Evolutionary conservation across 1,140 invertebrate species (phyloP).

Genomic region (roundworm (Caenorhabditis elegans)): WBcel235 BX284604.4:8233001-8233500

Average conservation of each 20-base stretch:
- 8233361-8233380: too few species aligned
- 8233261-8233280: too few species aligned
- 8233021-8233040: not conserved
- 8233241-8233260: too few species aligned
- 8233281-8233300: too few species aligned
- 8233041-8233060: not conserved
- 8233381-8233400: not conserved
- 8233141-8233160: not conserved
- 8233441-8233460: too few species aligned
- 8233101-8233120: conserved; percentile 15
- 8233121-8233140: not conserved
- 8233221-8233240: too few species aligned
- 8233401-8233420: conserved; percentile 5
- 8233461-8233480: not conserved
- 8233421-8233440: not conserved
- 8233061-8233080: not conserved
- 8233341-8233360: too few species aligned
- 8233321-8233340: too few species aligned
- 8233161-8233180: not conserved
- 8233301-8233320: too few species aligned
- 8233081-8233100: not conserved
- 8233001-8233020: not conserved
- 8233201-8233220: too few species aligned
- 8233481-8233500: not conserved
- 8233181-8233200: not conserved